Conservation (phyloP, 2,113 vertebrate genomes). For the Pterocles orientalis region DNA sequence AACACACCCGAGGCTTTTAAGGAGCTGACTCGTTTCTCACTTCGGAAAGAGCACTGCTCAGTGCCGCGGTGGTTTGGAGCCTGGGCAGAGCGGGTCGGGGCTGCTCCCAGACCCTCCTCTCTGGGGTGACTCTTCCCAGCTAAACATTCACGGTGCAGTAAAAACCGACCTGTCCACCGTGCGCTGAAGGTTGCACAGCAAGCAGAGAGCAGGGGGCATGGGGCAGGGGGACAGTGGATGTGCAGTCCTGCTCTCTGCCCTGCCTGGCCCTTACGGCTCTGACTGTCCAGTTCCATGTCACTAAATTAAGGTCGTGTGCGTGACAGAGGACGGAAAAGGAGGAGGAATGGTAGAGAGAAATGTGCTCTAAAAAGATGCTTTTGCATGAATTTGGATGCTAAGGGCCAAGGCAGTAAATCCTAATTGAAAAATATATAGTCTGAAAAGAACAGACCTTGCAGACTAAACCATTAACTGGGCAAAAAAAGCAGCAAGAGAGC, state of each 20-base stretch:
- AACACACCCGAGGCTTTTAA: not conserved
- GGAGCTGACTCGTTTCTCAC: not conserved
- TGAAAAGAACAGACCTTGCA: not conserved
- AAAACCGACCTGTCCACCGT: not conserved
- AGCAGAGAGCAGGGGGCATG: not conserved
- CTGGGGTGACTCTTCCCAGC: not conserved
- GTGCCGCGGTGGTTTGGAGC: not conserved
- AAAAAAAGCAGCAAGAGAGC: not conserved
- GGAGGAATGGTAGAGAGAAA: not conserved
- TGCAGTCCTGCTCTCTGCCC: not conserved
- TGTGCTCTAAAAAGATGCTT: not conserved
- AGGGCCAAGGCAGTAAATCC: not conserved
- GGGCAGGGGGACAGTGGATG: fast-evolving
- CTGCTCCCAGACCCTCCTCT: not conserved
- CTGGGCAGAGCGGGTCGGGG: not conserved
- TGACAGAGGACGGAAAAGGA: not conserved
- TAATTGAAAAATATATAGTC: not conserved
- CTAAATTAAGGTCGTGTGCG: not conserved
- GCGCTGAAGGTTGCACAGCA: fast-evolving
- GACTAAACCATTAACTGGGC: fast-evolving
- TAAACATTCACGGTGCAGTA: not conserved
- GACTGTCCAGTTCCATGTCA: not conserved
- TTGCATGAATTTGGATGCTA: not conserved
- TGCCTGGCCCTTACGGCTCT: not conserved
- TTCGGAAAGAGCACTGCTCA: not conserved